Conservation (phyloP, 2,113 vertebrate genomes). For the Hipposideros armiger region DNA sequence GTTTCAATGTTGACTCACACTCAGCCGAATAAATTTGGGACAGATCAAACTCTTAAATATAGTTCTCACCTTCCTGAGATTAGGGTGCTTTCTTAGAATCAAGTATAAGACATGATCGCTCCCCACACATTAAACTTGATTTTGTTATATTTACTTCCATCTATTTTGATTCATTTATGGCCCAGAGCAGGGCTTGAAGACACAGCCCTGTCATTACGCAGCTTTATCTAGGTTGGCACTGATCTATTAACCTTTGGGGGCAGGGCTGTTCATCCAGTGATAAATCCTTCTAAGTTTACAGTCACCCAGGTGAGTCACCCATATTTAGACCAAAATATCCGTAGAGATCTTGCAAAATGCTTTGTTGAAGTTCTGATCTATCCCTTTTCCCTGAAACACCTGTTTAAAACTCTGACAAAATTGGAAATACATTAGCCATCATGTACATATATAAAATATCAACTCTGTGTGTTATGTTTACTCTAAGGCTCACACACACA, state of each 20-base stretch:
- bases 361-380: not conserved
- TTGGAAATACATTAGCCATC: not conserved
- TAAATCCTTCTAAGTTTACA: not conserved
- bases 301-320: not conserved
- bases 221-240: not conserved
- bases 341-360: not conserved
- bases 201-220: not conserved
- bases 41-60: not conserved
- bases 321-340: not conserved
- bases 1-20: not conserved
- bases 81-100: not conserved
- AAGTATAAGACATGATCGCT: not conserved
- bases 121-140: not conserved
- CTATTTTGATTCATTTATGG: not conserved
- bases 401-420: not conserved
- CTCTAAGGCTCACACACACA: fast-evolving
- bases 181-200: not conserved
- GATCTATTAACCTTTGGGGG: not conserved
- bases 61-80: not conserved
- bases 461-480: not conserved
- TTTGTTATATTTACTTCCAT: not conserved
- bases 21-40: not conserved
- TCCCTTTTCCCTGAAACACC: not conserved
- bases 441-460: not conserved
- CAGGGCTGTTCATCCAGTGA: not conserved